phyloP scores from a whole-genome alignment of 2,797 vertebrate genomes.

The Enteromius thamalakanensis region DNA sequence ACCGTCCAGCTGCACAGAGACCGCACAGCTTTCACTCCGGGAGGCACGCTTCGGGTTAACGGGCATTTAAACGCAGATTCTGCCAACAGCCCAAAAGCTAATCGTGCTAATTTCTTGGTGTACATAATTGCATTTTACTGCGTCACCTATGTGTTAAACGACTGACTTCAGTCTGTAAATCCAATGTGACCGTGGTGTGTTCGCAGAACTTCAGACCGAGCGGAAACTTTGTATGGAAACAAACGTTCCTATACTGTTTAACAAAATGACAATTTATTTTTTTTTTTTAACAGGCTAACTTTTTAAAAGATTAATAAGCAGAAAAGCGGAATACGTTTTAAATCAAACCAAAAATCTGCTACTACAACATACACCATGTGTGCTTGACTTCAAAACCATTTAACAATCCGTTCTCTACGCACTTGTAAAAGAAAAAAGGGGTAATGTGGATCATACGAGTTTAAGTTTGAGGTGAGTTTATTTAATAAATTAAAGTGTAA shows the following conservation, averaged over 20 bases:
- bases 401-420: neutral
- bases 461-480: neutral
- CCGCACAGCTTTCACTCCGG: conserved; percentile 4
- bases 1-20: conserved; percentile 63
- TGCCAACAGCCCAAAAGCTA: conserved; percentile 52
- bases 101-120: conserved; percentile 49
- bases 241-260: conserved; percentile 65
- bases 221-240: conserved; percentile 52
- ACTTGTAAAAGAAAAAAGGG: neutral
- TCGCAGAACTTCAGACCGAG: conserved; percentile 43
- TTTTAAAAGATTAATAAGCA: neutral
- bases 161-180: neutral
- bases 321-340: neutral
- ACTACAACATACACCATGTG: neutral
- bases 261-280: neutral
- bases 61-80: conserved; percentile 11
- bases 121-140: conserved; percentile 62
- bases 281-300: neutral
- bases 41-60: neutral
- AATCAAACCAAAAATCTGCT: neutral
- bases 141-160: neutral
- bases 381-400: neutral
- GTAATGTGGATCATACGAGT: too few relatives aligned
- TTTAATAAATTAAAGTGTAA: neutral
- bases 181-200: conserved; percentile 53